phyloP scores from a whole-genome alignment of 1,140 invertebrate genomes.

The Ephestia elutella region DNA sequence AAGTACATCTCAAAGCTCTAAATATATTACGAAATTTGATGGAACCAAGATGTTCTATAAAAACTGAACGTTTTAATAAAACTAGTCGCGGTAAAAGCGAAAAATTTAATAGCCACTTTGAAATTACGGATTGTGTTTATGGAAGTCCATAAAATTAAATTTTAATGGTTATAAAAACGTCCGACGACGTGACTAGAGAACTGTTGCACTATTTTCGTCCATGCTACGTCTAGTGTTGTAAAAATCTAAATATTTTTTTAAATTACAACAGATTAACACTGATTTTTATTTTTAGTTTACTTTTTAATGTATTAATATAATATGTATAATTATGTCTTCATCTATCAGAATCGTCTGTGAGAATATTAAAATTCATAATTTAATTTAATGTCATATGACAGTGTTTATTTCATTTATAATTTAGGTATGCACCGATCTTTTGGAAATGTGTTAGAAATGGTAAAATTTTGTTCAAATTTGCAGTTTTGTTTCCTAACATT shows the following conservation, averaged over 20 bases:
- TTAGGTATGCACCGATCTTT: no score
- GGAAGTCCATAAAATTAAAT: conserved; percentile 26
- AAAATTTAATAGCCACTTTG: conserved; percentile 7
- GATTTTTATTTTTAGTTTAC: no score
- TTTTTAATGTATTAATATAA: no score
- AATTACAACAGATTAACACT: no score
- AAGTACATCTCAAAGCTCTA: background rate
- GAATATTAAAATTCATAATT: no score
- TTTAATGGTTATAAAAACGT: conserved; percentile 23
- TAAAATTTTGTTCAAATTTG: no score
- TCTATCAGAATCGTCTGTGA: no score
- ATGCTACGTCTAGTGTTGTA: conserved; percentile 9
- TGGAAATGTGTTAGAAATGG: no score
- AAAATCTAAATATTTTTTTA: background rate
- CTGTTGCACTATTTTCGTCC: conserved; percentile 15
- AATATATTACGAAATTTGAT: background rate
- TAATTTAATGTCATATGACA: no score
- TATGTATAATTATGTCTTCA: no score
- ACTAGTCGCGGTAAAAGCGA: background rate
- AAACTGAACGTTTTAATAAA: background rate
- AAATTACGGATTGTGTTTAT: conserved; percentile 13
- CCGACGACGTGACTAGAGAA: conserved; percentile 19
- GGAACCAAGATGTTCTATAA: background rate
- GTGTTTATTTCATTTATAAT: no score
- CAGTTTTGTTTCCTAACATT: no score